These are phyloP conservation scores for Erpornis zantholeuca DNA, from an alignment of 2,113 vertebrate species.

Conservation along the genomic window DNA sequence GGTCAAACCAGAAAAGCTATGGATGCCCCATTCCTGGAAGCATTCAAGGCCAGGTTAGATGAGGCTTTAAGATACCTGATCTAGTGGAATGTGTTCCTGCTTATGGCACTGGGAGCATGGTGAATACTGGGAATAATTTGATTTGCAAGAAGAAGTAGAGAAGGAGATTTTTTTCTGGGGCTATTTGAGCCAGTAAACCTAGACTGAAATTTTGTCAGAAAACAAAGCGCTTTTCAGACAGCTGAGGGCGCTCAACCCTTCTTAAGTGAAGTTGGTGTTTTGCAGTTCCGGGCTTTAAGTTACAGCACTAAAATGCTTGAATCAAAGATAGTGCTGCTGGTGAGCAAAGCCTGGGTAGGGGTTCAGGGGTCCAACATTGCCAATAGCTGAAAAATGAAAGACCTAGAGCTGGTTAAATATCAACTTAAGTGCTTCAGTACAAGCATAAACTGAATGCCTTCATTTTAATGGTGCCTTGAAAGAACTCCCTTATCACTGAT, in stretches of 20 bases:
- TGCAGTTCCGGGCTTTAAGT: neutral
- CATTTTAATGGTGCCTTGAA: neutral
- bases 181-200: neutral
- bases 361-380: neutral
- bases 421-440: neutral
- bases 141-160: neutral
- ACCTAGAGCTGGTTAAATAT: neutral
- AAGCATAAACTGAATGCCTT: neutral
- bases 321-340: neutral
- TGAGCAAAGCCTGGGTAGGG: neutral
- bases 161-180: neutral
- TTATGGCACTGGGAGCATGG: neutral
- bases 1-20: neutral
- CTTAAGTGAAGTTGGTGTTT: neutral
- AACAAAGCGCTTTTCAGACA: neutral
- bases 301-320: neutral
- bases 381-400: neutral
- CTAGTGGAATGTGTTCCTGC: neutral
- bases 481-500: neutral
- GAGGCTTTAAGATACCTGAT: neutral
- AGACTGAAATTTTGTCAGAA: neutral
- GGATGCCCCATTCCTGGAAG: neutral
- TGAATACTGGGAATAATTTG: neutral
- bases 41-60: neutral
- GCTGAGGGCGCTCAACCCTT: conserved; percentile 29